Evolutionary conservation across 2,888 invertebrate species (phyloP).

Genomic region (Oscheius myriophilus): DNA sequence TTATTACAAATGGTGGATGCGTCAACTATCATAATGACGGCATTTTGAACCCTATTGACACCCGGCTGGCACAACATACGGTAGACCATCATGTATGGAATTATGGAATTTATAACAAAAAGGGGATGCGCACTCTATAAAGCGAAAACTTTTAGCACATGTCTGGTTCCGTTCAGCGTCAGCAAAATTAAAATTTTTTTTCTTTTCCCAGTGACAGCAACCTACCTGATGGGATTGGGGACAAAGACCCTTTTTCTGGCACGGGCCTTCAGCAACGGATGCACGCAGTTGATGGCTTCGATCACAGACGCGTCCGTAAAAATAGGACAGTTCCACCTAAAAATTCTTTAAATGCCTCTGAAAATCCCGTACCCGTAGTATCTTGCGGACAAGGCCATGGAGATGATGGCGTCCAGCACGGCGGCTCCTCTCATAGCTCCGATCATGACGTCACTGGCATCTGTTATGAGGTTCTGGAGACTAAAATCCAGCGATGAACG

Average conservation of each 20-base stretch:
- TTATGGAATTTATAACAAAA: too few relatives aligned
- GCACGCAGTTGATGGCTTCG: slow-evolving; percentile 41
- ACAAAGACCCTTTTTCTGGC: slow-evolving; percentile 50
- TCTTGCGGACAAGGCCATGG: slow-evolving; percentile 38
- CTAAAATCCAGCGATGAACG: neutral
- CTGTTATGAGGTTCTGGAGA: slow-evolving; percentile 76
- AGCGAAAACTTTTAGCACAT: too few relatives aligned
- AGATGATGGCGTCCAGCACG: slow-evolving; percentile 76
- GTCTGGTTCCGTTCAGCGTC: too few relatives aligned
- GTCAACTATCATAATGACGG: too few relatives aligned
- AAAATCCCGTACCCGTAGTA: slow-evolving; percentile 29
- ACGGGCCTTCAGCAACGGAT: slow-evolving; percentile 37
- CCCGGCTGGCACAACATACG: too few relatives aligned
- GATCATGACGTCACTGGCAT: slow-evolving; percentile 76
- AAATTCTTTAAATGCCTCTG: slow-evolving; percentile 42
- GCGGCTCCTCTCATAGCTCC: slow-evolving; percentile 77
- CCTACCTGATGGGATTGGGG: slow-evolving; percentile 57
- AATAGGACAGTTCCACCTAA: slow-evolving; percentile 78
- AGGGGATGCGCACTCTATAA: too few relatives aligned
- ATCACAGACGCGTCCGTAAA: slow-evolving; percentile 73
- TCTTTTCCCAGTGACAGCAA: too few relatives aligned
- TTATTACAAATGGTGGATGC: too few relatives aligned
- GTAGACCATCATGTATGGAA: too few relatives aligned
- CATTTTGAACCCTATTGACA: too few relatives aligned
- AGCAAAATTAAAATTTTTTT: too few relatives aligned